Evolutionary conservation across 35 echinoderm and acorn worm species (phyloP).

Genomic region (Anneissia japonica): DNA sequence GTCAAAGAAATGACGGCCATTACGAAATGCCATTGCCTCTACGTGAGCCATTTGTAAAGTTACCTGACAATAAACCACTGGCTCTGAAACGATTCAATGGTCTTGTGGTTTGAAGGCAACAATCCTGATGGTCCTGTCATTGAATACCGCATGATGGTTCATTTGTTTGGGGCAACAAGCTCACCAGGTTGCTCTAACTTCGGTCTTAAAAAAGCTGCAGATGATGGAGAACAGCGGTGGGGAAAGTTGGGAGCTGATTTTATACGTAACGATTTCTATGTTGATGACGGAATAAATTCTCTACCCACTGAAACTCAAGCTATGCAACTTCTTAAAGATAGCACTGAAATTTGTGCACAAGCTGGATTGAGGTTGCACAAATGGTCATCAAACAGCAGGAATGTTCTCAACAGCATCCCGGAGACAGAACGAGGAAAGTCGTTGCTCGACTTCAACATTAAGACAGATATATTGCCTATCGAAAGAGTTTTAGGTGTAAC

Average conservation of each 20-base stretch:
- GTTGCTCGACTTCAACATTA: background rate
- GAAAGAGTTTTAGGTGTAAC: conserved; percentile 4
- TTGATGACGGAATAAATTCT: background rate
- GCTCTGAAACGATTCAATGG: too few species aligned
- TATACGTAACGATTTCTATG: background rate
- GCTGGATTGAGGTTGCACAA: conserved; percentile 12
- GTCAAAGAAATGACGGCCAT: too few species aligned
- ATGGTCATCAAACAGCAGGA: background rate
- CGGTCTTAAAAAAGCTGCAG: background rate
- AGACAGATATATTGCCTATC: too few species aligned
- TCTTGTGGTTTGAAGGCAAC: too few species aligned
- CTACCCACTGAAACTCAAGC: background rate
- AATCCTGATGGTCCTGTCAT: too few species aligned
- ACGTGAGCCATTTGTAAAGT: too few species aligned
- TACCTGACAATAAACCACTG: too few species aligned
- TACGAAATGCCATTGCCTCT: too few species aligned
- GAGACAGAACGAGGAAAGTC: background rate
- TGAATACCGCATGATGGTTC: too few species aligned
- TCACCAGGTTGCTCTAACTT: background rate
- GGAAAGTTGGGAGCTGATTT: background rate
- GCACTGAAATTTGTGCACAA: background rate
- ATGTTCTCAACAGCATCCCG: background rate
- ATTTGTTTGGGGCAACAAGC: background rate
- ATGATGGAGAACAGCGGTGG: background rate
- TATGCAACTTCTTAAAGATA: background rate